Base-by-base conservation (phyloP, 2,797 vertebrate species). In the Monodelphis domestica region DNA sequence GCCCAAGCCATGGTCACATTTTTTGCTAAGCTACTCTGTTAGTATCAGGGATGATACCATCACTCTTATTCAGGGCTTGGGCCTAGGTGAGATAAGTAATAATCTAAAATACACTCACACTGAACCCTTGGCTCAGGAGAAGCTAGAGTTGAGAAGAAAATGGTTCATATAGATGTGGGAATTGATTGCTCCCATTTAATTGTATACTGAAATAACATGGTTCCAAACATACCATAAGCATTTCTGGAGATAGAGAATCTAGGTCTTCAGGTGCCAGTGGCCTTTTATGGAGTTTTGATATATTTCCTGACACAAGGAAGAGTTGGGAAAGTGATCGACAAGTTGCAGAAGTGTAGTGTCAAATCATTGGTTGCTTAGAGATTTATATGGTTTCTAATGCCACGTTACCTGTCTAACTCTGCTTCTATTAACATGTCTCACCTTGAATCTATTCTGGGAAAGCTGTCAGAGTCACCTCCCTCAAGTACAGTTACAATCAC, bases 291-390 rank as follows among this genome's bases (percentile, higher is more conserved):
- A 93, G 56, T 54, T 94, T 95, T 78, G 92, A 91, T 51, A 84
- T 54, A 30, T 59, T 93, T 93, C 15, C 50, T 95, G 53, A 94
- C n/a, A 59, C 87, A 94, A 53, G 91, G 57, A n/a, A 29, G 93
- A 70, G 5, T 57, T 50, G 88, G 38, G 87, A 63, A 63, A 59
- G 57, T 33, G 28, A 12, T 12, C 30, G 56, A 30, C 30, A 59
- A 63, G 59, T n/a, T 63, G 59, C 59, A 63, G 33, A 63, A n/a
- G n/a, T n/a, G n/a, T n/a, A n/a, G 30, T 15, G 59, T 63, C 59
- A n/a, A 63, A 63, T 63, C 33, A 63, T 15, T 63, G 59, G 33
- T n/a, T 63, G 59, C 33, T n/a, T 63, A 63, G 30, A 63, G 33
- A 14, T 63, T 63, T 63, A n/a, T 63, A 12, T 63, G 59, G 59